Base-by-base conservation (phyloP, 1,140 invertebrate species). In the Chrysomallon squamiferum region DNA sequence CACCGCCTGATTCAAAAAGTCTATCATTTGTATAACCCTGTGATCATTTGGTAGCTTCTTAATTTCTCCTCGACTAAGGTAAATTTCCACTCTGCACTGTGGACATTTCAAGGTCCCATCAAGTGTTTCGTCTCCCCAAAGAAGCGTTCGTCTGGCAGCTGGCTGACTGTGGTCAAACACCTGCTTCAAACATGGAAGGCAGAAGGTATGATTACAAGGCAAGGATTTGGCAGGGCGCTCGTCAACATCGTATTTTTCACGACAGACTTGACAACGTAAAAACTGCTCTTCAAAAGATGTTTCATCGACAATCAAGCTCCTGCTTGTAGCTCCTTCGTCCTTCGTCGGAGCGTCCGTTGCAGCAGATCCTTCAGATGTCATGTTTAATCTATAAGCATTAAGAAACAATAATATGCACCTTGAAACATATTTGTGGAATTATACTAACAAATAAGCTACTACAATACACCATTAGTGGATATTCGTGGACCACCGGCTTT, bases 171-270 rank as follows among this genome's bases (percentile, higher is more conserved):
- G 77, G 38, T 78, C 76, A 61, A 77, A 81, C 0, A 82, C 77
- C 59, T 75, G 76, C 43, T 69, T 77, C 6, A 80, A 60, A 58
- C 76, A 82, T 0, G 75, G 73, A 43, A 77, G 63, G 56, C 75
- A 82, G 69, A 77, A 81, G 11, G 76, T 82, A 61, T 82, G 80
- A 65, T 82, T 81, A 47, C 80, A 82, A 0, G 77, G 80, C 20
- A 82, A 59, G 13, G 77, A 80, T 56, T 82, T 82, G 1, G 80
- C 78, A 4, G 68, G 35, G 13, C 74, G 68, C 7, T 81, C 74
- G 2, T 54, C 47, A 22, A 77, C 68, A 64, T 78, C 71, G 66
- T 72, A 82, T 35, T 76, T 73, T 27, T 82, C 79, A 9, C 73
- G 70, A 63, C 80, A 82, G 25, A 82, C 73, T 59, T 75, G 74